Evolutionary conservation across 2,797 vertebrate species (phyloP), one percentile per base, ranked within the genome.

Genomic region (Typhlichthys subterraneus): DNA sequence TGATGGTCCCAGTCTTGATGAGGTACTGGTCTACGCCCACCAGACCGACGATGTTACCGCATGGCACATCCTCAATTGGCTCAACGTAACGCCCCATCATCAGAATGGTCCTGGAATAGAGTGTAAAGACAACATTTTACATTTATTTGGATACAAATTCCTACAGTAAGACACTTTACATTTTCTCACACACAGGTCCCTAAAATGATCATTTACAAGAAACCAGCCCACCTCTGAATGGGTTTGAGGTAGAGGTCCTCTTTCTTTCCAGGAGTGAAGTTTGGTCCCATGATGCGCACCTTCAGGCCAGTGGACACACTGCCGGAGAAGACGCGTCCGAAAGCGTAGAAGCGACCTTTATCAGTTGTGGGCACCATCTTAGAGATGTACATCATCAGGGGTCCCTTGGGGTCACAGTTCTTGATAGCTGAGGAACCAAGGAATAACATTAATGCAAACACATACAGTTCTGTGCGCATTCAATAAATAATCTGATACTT

Each of bases 81-180:
- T 99, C 96, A n/a, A 93, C 90, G 0, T 97, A 98, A 48, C 96
- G 95, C 0, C 96, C 97, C 97, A 98, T 98, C 97, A 99, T 99
- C 73, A 98, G 88, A 72, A 98, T 96, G 61, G 97, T 98, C 86
- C 97, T 99, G 65, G 0, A 0, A 0, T 0, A 57, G 2, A 51
- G 0, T 52, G 4, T 33, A 17, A 45, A 4, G 5, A n/a, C 4
- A n/a, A 48, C 12, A 12, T 4, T n/a, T n/a, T 10, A 12, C 47
- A 12, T n/a, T 42, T 42, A 7, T 42, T 42, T 7, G 38, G 38
- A 42, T 42, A 9, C 38, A 2, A 42, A 7, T 42, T 42, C 38
- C 38, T 42, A 42, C 38, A 42, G 38, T 23, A 23, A 23, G 23
- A 23, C 23, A 23, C 23, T 23, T 23, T 23, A 23, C 3, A 23